Evolutionary conservation across 2,888 invertebrate species (phyloP), one percentile per base, ranked within the genome.

Genomic region (Gari tellinella): DNA sequence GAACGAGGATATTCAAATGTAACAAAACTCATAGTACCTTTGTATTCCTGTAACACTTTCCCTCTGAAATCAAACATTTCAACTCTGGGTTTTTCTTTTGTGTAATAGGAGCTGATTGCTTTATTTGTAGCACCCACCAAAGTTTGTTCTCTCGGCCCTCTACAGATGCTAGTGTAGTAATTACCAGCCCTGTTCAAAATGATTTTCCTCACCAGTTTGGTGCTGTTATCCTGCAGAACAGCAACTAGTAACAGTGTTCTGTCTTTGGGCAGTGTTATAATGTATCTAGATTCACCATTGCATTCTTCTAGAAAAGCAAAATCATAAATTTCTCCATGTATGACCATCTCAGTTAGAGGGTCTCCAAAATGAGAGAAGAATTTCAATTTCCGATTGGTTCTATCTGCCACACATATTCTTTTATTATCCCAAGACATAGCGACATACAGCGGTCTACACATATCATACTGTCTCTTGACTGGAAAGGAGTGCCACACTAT

Each of bases 401-500:
- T 51, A 37, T 78, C 78, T 40, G 69, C 70, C 5, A 78, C 43
- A 57, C 70, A 70, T 38, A 78, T 64, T 37, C 56, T 60, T 8
- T 55, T 48, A 14, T 38, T 17, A 14, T 78, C 58, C 78, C 78
- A 78, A n/a, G 61, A 31, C 25, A 78, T 10, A 3, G 67, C 55
- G 0, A 73, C 64, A 4, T 49, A 40, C 38, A 63, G 19, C 0
- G 78, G 70, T n/a, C 38, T 40, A 26, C 64, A 45, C 5, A 53
- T 26, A 52, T 78, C 78, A 49, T 56, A 25, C 46, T 70, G 64
- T 40, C 70, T 55, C 37, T 58, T 60, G 15, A 74, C 17, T 21
- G 72, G 78, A 62, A 78, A 74, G 2, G 56, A 70, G 23, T 78
- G 70, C 73, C 67, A 78, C n/a, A 61, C 17, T n/a, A 66, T 52